These are phyloP conservation scores for Chlorops oryzae DNA, from an alignment of 1,140 invertebrate genomes.

Conservation along the genomic window DNA sequence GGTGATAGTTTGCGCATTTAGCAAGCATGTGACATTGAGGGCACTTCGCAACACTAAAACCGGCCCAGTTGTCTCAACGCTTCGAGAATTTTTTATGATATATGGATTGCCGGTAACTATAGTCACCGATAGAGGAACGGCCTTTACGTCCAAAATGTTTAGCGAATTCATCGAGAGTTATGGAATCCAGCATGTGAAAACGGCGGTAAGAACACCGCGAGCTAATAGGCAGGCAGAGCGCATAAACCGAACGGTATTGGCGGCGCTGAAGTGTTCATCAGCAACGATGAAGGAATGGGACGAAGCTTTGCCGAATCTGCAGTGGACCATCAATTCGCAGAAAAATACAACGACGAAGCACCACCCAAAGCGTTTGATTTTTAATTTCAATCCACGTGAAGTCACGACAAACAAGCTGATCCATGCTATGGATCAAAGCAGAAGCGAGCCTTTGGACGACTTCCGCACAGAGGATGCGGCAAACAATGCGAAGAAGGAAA, in stretches of 20 bases:
- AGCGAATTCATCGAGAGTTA: constrained; percentile 20
- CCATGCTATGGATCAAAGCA: not conserved
- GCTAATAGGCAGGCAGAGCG: constrained; percentile 26
- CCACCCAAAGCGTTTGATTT: not conserved
- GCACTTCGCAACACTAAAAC: too few relatives aligned
- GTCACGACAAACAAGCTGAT: not conserved
- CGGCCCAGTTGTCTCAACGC: too few relatives aligned
- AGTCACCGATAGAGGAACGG: constrained; percentile 34
- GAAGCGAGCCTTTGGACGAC: too few relatives aligned
- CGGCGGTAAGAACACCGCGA: constrained; percentile 31
- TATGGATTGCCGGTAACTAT: too few relatives aligned
- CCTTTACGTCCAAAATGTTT: constrained; percentile 31
- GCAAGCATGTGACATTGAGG: too few relatives aligned
- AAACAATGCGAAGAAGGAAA: not conserved
- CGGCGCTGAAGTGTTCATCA: not conserved
- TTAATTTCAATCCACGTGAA: not conserved
- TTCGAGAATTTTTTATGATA: too few relatives aligned
- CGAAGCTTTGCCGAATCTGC: not conserved
- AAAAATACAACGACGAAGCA: not conserved
- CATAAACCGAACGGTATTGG: constrained; percentile 15
- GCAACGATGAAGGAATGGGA: not conserved
- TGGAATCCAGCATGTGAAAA: constrained; percentile 27
- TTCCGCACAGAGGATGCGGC: not conserved
- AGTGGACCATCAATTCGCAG: constrained; percentile 9
- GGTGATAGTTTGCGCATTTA: too few relatives aligned